These are phyloP conservation scores for Salticus scenicus DNA, from an alignment of 2,888 invertebrate species.

Conservation along the genomic window DNA sequence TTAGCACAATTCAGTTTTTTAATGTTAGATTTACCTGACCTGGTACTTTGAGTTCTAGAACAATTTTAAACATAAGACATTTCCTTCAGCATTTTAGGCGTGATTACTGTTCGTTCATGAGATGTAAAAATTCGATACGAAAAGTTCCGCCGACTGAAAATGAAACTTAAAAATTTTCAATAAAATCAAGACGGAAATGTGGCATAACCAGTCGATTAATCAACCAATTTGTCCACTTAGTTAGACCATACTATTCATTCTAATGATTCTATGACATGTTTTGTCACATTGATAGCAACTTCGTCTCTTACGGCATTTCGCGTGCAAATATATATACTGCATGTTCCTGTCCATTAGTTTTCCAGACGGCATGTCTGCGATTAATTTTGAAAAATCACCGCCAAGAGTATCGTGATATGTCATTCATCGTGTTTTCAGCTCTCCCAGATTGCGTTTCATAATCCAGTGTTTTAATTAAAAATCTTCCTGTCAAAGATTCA, in stretches of 20 bases:
- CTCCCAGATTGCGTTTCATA: constrained; percentile 48
- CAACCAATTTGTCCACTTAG: constrained; percentile 6
- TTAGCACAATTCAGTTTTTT: too few relatives aligned
- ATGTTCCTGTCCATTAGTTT: constrained; percentile 59
- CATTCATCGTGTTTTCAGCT: constrained; percentile 62
- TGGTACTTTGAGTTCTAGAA: too few relatives aligned
- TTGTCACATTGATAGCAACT: constrained; percentile 42
- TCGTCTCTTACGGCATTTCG: constrained; percentile 15
- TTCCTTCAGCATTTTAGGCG: too few relatives aligned
- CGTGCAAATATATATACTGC: constrained; percentile 42
- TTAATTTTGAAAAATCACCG: constrained; percentile 67
- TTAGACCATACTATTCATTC: not conserved
- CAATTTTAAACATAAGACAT: too few relatives aligned
- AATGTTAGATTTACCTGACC: too few relatives aligned
- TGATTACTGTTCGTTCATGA: too few relatives aligned
- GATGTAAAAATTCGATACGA: too few relatives aligned
- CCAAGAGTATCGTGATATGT: constrained; percentile 53
- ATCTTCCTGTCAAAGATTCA: constrained; percentile 68
- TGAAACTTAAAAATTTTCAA: too few relatives aligned
- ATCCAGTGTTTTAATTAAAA: constrained; percentile 67
- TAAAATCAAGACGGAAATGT: too few relatives aligned
- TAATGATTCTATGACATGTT: constrained; percentile 30
- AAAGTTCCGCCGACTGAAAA: too few relatives aligned
- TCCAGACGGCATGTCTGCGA: constrained; percentile 52
- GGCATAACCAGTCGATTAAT: not conserved